Conservation (phyloP, 2,113 vertebrate species). For the Xiphophorus hellerii region DNA sequence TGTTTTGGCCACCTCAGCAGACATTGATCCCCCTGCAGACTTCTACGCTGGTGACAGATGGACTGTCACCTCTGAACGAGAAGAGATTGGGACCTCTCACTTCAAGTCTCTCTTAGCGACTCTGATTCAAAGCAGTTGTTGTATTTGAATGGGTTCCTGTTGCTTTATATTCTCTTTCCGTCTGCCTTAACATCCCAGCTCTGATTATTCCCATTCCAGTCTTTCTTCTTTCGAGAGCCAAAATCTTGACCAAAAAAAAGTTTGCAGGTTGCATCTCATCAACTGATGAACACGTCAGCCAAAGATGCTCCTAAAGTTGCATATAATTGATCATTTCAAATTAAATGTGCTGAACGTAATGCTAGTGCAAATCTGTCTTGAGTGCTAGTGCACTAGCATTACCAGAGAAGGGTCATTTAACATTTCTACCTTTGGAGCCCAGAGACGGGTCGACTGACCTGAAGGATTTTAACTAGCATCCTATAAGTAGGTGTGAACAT, state of each 20-base stretch:
- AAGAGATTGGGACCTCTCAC: constrained; percentile 61
- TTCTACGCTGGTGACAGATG: constrained; percentile 72
- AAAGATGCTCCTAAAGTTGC: constrained; percentile 11
- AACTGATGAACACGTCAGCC: not conserved
- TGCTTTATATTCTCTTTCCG: constrained; percentile 6
- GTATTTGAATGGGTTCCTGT: constrained; percentile 1
- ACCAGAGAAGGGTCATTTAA: no score
- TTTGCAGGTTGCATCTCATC: constrained; percentile 29
- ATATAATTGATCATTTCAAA: constrained; percentile 2
- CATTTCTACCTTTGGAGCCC: no score
- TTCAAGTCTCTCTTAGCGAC: constrained; percentile 50
- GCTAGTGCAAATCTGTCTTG: no score
- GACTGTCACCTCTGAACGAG: constrained; percentile 76
- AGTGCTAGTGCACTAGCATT: no score
- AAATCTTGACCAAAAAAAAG: constrained; percentile 13
- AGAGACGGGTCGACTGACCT: no score
- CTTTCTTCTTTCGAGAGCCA: not conserved
- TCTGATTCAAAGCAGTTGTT: constrained; percentile 21
- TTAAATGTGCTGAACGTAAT: constrained; percentile 23
- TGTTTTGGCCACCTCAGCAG: constrained; percentile 81
- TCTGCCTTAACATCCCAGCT: constrained; percentile 17
- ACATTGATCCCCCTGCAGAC: constrained; percentile 79
- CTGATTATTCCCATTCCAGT: not conserved
- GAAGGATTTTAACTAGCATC: no score
- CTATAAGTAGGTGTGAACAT: no score